phyloP scores from a whole-genome alignment of 2,797 vertebrate genomes.

The Brotula barbata region DNA sequence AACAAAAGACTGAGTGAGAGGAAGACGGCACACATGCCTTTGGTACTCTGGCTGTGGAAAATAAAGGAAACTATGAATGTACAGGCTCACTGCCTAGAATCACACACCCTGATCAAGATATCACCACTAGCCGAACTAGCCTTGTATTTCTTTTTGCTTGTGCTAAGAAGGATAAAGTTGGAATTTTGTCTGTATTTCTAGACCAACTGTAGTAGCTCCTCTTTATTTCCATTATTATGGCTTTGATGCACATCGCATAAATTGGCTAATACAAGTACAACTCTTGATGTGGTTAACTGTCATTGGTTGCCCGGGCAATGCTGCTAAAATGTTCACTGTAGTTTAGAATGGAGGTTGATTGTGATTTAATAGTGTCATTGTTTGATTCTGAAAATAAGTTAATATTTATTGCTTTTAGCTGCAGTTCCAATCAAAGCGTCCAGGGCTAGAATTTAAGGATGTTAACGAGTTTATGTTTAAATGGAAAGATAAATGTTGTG shows the following conservation, averaged over 20 bases:
- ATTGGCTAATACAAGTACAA: conserved; percentile 14
- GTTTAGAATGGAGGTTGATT: conserved; percentile 51
- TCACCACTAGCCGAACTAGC: conserved; percentile 17
- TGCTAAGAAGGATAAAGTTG: conserved; percentile 8
- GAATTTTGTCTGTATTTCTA: conserved; percentile 10
- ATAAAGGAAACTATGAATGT: conserved; percentile 63
- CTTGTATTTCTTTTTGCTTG: conserved; percentile 17
- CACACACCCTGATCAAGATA: conserved; percentile 39
- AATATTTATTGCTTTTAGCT: conserved; percentile 72
- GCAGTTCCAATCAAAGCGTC: conserved; percentile 6
- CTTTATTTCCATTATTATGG: conserved; percentile 23
- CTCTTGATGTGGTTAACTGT: conserved; percentile 23
- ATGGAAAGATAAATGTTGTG: conserved; percentile 11
- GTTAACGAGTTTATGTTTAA: conserved; percentile 24
- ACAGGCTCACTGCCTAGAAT: conserved; percentile 43
- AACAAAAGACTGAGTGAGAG: conserved; percentile 35
- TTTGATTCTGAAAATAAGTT: conserved; percentile 54
- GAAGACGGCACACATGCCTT: conserved; percentile 17
- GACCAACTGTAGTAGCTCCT: conserved; percentile 42
- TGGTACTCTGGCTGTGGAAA: conserved; percentile 52
- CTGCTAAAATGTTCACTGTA: conserved; percentile 70
- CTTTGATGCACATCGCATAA: conserved; percentile 52
- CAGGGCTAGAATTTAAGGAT: conserved; percentile 14
- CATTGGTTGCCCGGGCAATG: conserved; percentile 66
- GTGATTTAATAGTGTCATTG: conserved; percentile 47